phyloP scores from a whole-genome alignment of 2,888 invertebrate genomes.

The Pocota personata region DNA sequence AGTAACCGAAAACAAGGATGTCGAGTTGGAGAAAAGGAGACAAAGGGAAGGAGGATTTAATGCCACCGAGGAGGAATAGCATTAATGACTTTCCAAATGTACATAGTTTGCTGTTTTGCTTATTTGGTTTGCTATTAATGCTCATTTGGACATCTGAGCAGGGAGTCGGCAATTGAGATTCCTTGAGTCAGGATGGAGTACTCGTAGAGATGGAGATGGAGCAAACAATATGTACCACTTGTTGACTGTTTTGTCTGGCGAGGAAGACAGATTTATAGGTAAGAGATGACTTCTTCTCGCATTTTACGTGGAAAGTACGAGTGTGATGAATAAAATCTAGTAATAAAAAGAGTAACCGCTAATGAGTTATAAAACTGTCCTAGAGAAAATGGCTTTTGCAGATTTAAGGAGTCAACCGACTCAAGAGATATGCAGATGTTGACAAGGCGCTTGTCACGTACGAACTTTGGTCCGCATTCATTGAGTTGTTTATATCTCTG shows the following conservation, averaged over 20 bases:
- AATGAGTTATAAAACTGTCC: too few relatives aligned
- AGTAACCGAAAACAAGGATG: conserved; percentile 25
- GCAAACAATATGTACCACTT: background rate
- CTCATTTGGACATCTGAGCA: background rate
- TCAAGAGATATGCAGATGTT: too few relatives aligned
- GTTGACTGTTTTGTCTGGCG: background rate
- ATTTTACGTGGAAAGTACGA: too few relatives aligned
- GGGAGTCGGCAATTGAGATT: background rate
- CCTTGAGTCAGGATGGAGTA: background rate
- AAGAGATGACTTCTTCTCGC: too few relatives aligned
- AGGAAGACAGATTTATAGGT: background rate
- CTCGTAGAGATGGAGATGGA: too few relatives aligned
- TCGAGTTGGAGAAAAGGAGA: background rate
- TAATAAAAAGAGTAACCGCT: too few relatives aligned
- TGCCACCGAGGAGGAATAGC: background rate
- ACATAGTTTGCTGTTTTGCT: conserved; percentile 3
- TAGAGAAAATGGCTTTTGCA: too few relatives aligned
- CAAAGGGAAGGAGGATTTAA: background rate
- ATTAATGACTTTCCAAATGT: conserved; percentile 47
- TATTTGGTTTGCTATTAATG: background rate
- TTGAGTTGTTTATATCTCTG: too few relatives aligned
- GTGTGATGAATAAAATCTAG: too few relatives aligned
- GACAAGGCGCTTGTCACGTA: too few relatives aligned
- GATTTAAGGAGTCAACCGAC: too few relatives aligned
- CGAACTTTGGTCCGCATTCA: too few relatives aligned